Evolutionary conservation across 2,888 invertebrate genomes (phyloP).

Genomic region (Nebria brevicollis): DNA sequence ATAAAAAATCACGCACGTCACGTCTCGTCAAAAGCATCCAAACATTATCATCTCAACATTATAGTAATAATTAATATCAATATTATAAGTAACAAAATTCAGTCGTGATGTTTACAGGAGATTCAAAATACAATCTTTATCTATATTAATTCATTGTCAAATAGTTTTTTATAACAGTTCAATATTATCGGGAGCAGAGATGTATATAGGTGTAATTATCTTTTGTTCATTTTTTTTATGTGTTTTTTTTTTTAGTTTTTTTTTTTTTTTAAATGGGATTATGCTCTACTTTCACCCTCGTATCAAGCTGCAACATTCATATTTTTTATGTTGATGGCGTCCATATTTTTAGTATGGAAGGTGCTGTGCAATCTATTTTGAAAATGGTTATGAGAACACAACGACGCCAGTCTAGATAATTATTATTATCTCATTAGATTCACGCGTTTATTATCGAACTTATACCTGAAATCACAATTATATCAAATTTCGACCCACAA

Average conservation of each 20-base stretch:
- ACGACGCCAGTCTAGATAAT: neutral
- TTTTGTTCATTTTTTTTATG: neutral
- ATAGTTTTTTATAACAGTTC: neutral
- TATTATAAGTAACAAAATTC: slow-evolving; percentile 1
- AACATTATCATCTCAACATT: slow-evolving; percentile 1
- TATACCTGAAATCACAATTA: slow-evolving; percentile 63
- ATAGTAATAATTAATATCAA: slow-evolving; percentile 1
- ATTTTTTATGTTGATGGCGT: slow-evolving; percentile 13
- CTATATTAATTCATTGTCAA: slow-evolving; percentile 1
- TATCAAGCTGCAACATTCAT: slow-evolving; percentile 41
- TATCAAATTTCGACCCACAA: slow-evolving; percentile 49
- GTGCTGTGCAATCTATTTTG: slow-evolving; percentile 11
- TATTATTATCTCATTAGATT: slow-evolving; percentile 20
- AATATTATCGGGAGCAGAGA: neutral
- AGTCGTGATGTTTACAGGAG: slow-evolving; percentile 1
- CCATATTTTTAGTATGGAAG: slow-evolving; percentile 8
- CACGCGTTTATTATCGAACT: slow-evolving; percentile 52
- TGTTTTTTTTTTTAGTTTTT: neutral
- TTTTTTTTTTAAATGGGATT: neutral
- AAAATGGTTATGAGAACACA: slow-evolving; percentile 23
- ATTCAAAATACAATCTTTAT: neutral
- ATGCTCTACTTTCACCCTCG: slow-evolving; percentile 28
- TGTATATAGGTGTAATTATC: neutral
- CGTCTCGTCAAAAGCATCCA: neutral
- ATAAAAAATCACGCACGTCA: neutral